phyloP scores from a whole-genome alignment of 2,113 vertebrate species.

The Eonycteris spelaea region DNA sequence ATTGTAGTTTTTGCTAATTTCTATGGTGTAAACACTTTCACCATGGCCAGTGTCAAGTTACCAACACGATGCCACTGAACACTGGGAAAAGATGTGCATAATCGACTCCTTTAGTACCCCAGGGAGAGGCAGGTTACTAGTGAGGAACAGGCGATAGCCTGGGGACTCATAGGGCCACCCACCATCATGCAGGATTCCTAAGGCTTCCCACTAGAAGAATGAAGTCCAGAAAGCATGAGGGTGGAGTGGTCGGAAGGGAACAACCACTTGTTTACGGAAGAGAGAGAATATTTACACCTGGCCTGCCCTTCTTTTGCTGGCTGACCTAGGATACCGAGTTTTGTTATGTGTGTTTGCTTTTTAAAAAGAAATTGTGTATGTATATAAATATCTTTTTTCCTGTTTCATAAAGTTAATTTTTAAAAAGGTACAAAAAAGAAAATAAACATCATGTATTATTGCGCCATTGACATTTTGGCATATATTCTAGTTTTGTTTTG shows the following conservation, averaged over 20 bases:
- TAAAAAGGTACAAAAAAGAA: neutral
- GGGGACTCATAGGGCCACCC: neutral
- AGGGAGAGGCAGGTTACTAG: neutral
- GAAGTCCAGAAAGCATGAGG: neutral
- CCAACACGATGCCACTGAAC: neutral
- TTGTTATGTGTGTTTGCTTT: neutral
- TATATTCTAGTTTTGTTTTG: neutral
- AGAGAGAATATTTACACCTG: neutral
- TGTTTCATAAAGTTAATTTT: slow-evolving; percentile 32
- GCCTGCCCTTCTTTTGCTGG: neutral
- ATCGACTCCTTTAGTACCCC: neutral
- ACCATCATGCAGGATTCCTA: neutral
- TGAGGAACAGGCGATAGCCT: neutral
- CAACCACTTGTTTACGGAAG: neutral
- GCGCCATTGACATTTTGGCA: neutral
- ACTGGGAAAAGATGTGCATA: neutral
- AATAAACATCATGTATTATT: neutral
- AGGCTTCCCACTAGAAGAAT: neutral
- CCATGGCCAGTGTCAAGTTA: neutral
- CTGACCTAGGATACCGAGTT: neutral
- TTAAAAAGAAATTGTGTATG: neutral
- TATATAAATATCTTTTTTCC: neutral
- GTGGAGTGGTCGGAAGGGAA: neutral
- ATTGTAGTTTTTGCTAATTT: neutral
- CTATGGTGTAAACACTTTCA: neutral